Percentiles rank a stretch among this genome's conserved stretches.
phyloP scores from a whole-genome alignment of 1,140 invertebrate genomes.

The Ceratoteleas bidentatus region DNA sequence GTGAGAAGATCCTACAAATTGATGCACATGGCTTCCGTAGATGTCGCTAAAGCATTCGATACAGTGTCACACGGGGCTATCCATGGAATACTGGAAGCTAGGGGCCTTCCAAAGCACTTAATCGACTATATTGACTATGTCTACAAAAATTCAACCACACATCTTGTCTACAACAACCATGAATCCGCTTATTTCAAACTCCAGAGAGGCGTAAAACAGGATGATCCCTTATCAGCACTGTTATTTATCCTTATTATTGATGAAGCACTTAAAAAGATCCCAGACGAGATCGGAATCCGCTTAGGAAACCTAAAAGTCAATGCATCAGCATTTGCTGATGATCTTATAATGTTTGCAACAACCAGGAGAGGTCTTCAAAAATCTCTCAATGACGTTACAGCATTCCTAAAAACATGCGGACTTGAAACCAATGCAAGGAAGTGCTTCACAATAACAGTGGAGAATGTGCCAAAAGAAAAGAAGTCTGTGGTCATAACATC shows the following conservation, averaged over 20 bases:
- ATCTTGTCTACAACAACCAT: no score
- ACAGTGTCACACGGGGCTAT: no score
- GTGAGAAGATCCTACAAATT: no score
- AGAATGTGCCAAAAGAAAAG: slow-evolving; percentile 16
- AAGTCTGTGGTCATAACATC: slow-evolving; percentile 3
- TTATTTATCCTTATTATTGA: slow-evolving; percentile 13
- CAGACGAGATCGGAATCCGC: slow-evolving; percentile 3
- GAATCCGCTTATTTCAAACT: no score
- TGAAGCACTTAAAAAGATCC: not conserved
- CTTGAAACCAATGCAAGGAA: not conserved
- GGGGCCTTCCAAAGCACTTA: no score
- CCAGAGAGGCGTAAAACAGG: slow-evolving; percentile 18
- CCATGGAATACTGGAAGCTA: no score
- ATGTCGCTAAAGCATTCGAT: no score
- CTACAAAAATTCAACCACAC: no score
- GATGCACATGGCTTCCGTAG: no score
- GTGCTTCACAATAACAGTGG: slow-evolving; percentile 8
- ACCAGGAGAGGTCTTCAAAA: slow-evolving; percentile 4
- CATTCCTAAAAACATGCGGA: slow-evolving; percentile 11
- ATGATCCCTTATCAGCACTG: slow-evolving; percentile 8
- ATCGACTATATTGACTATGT: no score
- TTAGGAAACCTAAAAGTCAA: not conserved
- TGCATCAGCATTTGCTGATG: slow-evolving; percentile 30
- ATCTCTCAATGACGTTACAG: not conserved
- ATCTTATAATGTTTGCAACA: slow-evolving; percentile 8